Percentiles rank a stretch among this genome's conserved stretches.
These are phyloP conservation scores for Oncorhynchus clarkii DNA, from an alignment of 2,113 vertebrate species.

Conservation along the genomic window DNA sequence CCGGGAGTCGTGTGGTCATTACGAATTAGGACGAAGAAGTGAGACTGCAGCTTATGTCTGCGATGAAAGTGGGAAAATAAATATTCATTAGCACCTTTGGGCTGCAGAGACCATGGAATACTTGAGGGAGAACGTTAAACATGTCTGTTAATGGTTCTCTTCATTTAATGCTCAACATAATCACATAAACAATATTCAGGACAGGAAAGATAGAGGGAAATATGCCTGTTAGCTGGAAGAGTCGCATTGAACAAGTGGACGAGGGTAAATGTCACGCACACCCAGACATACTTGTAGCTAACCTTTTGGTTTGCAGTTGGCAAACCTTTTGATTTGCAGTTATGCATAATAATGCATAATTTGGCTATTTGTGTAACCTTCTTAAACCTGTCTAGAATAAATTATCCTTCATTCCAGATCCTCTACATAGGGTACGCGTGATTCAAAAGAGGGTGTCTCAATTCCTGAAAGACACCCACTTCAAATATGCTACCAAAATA, in stretches of 20 bases:
- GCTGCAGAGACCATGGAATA: neutral
- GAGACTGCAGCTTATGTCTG: no score
- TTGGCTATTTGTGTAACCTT: no score
- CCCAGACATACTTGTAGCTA: constrained; percentile 8
- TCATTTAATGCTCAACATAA: constrained; percentile 34
- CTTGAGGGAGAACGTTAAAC: constrained; percentile 35
- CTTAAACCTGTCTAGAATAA: no score
- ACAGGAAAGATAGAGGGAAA: constrained; percentile 9
- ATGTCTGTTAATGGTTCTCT: constrained; percentile 21
- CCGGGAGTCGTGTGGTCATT: constrained; percentile 3
- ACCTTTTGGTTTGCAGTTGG: constrained; percentile 32
- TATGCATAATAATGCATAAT: no score
- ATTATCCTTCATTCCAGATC: no score
- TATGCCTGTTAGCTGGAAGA: constrained; percentile 25
- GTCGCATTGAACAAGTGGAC: constrained; percentile 11
- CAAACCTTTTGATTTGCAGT: neutral
- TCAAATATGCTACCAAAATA: no score
- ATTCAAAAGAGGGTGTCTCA: no score
- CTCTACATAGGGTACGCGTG: no score
- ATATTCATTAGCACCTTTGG: constrained; percentile 40
- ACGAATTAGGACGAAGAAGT: constrained; percentile 7
- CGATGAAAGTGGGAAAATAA: neutral
- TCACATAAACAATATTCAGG: constrained; percentile 29
- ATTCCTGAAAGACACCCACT: no score
- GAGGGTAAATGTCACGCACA: constrained; percentile 15